Evolutionary conservation across 2,113 vertebrate species (phyloP).

Genomic region (Channa argus): DNA sequence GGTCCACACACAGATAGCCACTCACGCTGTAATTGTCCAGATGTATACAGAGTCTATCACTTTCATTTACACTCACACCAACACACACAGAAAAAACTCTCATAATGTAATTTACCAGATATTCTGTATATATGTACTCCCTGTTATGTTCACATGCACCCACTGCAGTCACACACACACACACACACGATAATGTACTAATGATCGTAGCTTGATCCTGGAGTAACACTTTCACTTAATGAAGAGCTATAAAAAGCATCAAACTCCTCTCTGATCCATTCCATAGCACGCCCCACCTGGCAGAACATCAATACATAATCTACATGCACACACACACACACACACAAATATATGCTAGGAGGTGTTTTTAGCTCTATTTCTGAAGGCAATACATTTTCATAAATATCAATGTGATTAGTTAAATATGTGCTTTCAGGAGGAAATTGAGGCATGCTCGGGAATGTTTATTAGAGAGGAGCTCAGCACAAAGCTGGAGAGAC

Average conservation of each 20-base stretch:
- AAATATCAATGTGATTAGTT: conserved; percentile 73
- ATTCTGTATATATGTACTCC: conserved; percentile 11
- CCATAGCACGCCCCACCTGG: conserved; percentile 63
- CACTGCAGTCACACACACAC: not conserved
- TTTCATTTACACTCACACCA: conserved; percentile 40
- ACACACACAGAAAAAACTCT: conserved; percentile 38
- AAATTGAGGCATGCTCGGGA: conserved; percentile 45
- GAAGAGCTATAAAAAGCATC: conserved; percentile 48
- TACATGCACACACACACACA: conserved; percentile 36
- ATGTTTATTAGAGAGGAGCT: conserved; percentile 38
- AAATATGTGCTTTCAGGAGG: conserved; percentile 71
- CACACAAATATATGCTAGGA: conserved; percentile 26
- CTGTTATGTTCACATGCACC: conserved; percentile 2
- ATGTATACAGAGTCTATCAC: conserved; percentile 60
- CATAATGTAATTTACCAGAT: conserved; percentile 48
- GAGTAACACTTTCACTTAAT: conserved; percentile 44
- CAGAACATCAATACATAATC: conserved; percentile 70
- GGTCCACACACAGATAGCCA: conserved; percentile 41
- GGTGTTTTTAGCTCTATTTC: conserved; percentile 41
- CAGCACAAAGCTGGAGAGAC: conserved; percentile 18
- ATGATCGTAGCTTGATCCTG: conserved; percentile 23
- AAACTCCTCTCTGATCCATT: conserved; percentile 58
- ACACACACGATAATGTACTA: not conserved
- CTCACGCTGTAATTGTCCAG: conserved; percentile 55
- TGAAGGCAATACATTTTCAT: conserved; percentile 56